A percentile compares a stretch with the other conserved stretches of the same genome.
Evolutionary conservation across 2,113 vertebrate species (phyloP).

Genomic region (Platycercus adscitus): DNA sequence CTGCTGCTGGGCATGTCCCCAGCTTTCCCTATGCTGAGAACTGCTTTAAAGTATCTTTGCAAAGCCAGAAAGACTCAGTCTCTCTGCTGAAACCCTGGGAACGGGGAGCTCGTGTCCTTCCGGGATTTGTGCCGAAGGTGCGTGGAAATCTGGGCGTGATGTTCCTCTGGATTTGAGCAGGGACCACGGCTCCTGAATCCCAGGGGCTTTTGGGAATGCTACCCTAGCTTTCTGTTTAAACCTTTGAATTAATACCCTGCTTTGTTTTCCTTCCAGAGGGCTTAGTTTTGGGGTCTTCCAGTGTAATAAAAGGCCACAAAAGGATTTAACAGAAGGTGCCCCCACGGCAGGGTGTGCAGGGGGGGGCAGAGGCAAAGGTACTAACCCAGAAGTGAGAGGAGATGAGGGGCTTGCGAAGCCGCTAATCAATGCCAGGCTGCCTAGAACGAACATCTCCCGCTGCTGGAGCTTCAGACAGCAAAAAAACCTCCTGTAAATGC

Average conservation of each 20-base stretch:
- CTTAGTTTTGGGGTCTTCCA: neutral
- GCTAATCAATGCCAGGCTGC: slow-evolving; percentile 77
- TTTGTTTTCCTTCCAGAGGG: neutral
- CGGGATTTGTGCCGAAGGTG: neutral
- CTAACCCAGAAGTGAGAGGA: neutral
- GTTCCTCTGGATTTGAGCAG: neutral
- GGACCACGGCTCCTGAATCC: fast-evolving
- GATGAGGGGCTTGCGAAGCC: neutral
- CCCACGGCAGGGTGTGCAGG: neutral
- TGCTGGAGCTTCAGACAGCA: slow-evolving; percentile 68
- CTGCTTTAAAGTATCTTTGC: neutral
- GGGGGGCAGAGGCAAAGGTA: neutral
- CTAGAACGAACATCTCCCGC: slow-evolving; percentile 53
- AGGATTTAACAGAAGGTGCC: neutral
- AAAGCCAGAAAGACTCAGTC: neutral
- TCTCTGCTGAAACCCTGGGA: neutral
- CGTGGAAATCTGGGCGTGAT: neutral
- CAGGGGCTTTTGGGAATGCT: neutral
- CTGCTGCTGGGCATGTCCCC: neutral
- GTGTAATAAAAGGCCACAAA: fast-evolving
- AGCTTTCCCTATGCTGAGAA: neutral
- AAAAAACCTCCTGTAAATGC: slow-evolving; percentile 76
- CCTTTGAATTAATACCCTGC: neutral
- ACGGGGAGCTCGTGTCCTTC: neutral
- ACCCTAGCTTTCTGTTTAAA: neutral